phyloP scores from a whole-genome alignment of 2,113 vertebrate genomes.

The Varanus komodoensis region DNA sequence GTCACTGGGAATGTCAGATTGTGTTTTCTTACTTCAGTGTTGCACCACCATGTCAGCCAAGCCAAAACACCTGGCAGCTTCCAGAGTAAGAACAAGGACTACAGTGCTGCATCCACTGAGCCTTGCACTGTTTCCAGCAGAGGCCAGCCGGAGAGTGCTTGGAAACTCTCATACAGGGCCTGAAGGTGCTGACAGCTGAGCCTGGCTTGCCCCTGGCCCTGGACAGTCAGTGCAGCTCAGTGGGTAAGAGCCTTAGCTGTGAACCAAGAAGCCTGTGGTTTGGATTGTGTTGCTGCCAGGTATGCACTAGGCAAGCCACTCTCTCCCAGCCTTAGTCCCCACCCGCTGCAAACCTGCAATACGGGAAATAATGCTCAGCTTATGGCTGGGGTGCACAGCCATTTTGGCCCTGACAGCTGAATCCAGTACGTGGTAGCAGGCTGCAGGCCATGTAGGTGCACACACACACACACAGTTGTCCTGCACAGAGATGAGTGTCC shows the following conservation, averaged over 20 bases:
- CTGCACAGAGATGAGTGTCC: no score
- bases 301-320: background rate
- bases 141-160: no score
- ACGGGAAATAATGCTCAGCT: background rate
- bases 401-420: no score
- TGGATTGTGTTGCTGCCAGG: background rate
- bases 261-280: background rate
- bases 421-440: no score
- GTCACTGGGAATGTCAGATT: background rate
- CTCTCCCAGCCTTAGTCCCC: background rate
- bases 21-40: background rate
- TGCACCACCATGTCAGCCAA: background rate
- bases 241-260: background rate
- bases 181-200: background rate
- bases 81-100: background rate
- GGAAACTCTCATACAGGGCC: background rate
- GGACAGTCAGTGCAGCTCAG: background rate
- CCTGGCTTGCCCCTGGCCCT: background rate
- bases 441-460: no score
- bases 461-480: no score
- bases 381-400: no score
- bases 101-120: background rate
- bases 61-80: background rate
- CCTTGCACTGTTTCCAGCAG: background rate
- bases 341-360: background rate